A percentile compares a stretch with the other conserved stretches of the same genome.
Conservation (phyloP, 2,113 vertebrate species). For the Poeciliopsis retropinna region DNA sequence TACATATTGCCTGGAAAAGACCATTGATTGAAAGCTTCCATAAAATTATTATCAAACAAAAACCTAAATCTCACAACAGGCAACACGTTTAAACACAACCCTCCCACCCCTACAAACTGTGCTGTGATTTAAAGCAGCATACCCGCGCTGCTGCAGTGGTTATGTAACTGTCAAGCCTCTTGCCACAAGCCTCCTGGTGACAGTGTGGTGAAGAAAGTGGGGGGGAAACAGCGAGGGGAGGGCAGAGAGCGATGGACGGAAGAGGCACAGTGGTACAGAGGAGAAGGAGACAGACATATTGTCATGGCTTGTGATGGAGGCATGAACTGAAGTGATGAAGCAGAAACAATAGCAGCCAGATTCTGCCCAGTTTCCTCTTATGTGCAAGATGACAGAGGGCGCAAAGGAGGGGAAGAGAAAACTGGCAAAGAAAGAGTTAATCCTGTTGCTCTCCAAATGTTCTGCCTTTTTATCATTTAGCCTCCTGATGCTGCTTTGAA, state of each 20-base stretch:
- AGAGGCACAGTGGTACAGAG: slow-evolving; percentile 34
- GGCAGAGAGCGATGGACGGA: slow-evolving; percentile 27
- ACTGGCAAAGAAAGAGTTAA: slow-evolving; percentile 27
- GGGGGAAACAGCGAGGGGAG: slow-evolving; percentile 23
- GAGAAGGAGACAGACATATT: slow-evolving; percentile 42
- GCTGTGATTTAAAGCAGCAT: slow-evolving; percentile 54
- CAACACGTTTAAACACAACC: slow-evolving; percentile 7
- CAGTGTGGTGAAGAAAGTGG: slow-evolving; percentile 54
- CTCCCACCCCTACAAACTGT: slow-evolving; percentile 19
- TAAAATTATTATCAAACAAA: slow-evolving; percentile 12
- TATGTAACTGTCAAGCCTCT: slow-evolving; percentile 71
- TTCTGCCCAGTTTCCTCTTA: slow-evolving; percentile 48
- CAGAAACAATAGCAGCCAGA: slow-evolving; percentile 26
- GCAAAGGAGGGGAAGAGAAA: slow-evolving; percentile 21
- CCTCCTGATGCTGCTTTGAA: slow-evolving; percentile 58
- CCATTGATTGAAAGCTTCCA: not conserved
- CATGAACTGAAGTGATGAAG: slow-evolving; percentile 51
- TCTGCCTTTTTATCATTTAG: slow-evolving; percentile 38
- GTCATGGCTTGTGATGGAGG: slow-evolving; percentile 55
- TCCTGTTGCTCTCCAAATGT: slow-evolving; percentile 48
- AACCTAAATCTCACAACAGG: slow-evolving; percentile 6
- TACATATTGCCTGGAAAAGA: not conserved
- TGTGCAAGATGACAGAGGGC: slow-evolving; percentile 14
- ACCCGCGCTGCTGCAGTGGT: slow-evolving; percentile 72
- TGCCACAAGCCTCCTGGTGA: slow-evolving; percentile 70